phyloP scores from a whole-genome alignment of 2,113 vertebrate genomes.

The Chelonoidis abingdonii region DNA sequence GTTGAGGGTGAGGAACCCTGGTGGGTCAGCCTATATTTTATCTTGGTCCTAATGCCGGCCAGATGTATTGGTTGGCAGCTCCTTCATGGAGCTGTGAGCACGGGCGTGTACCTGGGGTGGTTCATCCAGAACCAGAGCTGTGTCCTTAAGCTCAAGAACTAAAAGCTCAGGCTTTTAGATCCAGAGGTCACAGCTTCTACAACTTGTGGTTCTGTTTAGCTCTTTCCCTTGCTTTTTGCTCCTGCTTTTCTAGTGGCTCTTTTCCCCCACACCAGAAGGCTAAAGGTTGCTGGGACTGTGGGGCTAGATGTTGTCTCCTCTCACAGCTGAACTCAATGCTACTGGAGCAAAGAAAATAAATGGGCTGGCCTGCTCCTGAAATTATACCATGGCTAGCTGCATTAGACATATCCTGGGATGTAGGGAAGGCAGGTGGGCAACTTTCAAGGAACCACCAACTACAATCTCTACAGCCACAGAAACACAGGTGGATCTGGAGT shows the following conservation, averaged over 20 bases:
- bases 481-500: background rate
- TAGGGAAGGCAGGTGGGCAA: background rate
- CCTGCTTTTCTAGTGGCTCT: background rate
- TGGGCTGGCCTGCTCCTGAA: background rate
- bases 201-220: background rate
- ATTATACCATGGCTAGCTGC: background rate
- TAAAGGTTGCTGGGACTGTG: background rate
- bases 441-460: background rate
- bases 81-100: no score
- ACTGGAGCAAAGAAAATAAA: background rate
- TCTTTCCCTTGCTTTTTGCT: background rate
- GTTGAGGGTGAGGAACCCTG: no score
- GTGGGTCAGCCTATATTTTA: no score
- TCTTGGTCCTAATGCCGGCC: no score
- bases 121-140: no score
- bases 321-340: background rate
- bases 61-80: no score
- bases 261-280: background rate
- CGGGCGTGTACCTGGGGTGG: no score
- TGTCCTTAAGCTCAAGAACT: background rate
- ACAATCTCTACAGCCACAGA: background rate
- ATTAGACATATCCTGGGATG: background rate
- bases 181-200: background rate
- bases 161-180: no score
- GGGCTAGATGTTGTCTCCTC: background rate